A percentile compares a stretch with the other conserved stretches of the same genome.
Conservation (phyloP, 1,140 invertebrate species). For the Heliconius congener region DNA sequence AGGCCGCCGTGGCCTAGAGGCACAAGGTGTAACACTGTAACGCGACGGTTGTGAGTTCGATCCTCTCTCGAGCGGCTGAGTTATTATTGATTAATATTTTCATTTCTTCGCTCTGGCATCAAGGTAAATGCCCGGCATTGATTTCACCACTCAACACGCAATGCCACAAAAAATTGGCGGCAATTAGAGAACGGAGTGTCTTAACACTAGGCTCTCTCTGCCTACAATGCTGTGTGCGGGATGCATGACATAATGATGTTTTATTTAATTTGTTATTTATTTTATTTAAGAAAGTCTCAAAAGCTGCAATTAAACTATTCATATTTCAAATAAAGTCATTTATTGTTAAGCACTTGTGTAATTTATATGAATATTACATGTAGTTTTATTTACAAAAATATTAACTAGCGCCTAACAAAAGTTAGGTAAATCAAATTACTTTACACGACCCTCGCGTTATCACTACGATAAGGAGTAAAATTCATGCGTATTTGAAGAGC, state of each 20-base stretch:
- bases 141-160: no score
- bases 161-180: no score
- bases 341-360: neutral
- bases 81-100: neutral
- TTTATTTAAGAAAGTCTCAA: no score
- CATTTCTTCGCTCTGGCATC: neutral
- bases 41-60: neutral
- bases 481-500: neutral
- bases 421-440: neutral
- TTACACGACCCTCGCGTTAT: neutral
- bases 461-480: neutral
- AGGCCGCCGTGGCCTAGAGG: no score
- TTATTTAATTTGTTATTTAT: no score
- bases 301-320: no score
- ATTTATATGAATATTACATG: neutral
- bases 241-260: no score
- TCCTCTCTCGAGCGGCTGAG: neutral
- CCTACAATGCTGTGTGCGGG: no score
- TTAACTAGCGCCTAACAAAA: neutral
- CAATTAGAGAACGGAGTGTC: no score
- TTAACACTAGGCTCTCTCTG: no score
- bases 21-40: neutral
- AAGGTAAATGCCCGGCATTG: no score
- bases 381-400: neutral
- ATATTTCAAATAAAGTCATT: no score